These are phyloP conservation scores for Pachliopta kotzebuea DNA, from an alignment of 2,888 invertebrate genomes.

Conservation along the genomic window DNA sequence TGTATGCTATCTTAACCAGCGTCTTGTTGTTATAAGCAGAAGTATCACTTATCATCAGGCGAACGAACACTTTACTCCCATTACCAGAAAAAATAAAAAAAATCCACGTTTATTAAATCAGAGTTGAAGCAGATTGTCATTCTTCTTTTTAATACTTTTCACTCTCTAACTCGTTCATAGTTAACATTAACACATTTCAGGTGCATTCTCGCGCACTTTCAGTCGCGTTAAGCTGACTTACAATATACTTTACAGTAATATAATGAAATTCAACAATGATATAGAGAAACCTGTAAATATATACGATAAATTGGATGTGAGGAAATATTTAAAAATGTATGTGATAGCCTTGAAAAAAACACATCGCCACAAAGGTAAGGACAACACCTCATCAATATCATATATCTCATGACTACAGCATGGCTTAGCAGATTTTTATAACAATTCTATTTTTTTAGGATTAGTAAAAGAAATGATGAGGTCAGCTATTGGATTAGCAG, in stretches of 20 bases:
- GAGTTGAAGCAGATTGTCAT: no score
- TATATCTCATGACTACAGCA: no score
- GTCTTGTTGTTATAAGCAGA: no score
- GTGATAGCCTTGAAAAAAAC: constrained; percentile 60
- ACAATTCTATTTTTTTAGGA: constrained; percentile 42
- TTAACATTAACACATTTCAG: constrained; percentile 39
- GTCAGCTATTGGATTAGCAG: constrained; percentile 55
- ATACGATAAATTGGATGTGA: constrained; percentile 51
- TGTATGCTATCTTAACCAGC: no score
- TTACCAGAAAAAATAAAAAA: no score
- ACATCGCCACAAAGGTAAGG: constrained; percentile 68
- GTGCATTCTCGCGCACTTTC: constrained; percentile 67
- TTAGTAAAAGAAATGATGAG: constrained; percentile 64
- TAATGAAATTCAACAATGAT: constrained; percentile 65
- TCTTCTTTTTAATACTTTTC: no score
- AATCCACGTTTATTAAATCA: no score
- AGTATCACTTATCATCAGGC: no score
- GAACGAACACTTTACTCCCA: no score
- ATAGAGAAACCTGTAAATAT: constrained; percentile 63
- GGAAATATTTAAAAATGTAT: constrained; percentile 67
- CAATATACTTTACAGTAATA: constrained; percentile 56
- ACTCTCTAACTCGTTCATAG: no score
- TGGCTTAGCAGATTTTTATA: no score
- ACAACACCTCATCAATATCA: no score
- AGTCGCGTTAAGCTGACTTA: constrained; percentile 67